Evolutionary conservation across 2,797 vertebrate genomes (phyloP).

Genomic region (Propithecus perrieri): DNA sequence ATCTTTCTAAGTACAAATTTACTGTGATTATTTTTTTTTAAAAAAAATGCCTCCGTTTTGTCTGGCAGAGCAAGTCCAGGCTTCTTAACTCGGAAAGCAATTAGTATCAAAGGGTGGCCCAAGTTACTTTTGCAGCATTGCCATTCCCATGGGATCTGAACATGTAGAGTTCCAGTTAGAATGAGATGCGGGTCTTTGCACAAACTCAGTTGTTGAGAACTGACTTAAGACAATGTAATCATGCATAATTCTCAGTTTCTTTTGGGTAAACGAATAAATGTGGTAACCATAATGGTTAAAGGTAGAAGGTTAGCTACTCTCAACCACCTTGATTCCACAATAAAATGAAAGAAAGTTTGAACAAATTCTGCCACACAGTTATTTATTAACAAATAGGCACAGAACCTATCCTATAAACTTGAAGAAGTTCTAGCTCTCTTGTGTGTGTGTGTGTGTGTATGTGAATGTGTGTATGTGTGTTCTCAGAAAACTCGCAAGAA

Average conservation of each 20-base stretch:
- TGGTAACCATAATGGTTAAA: neutral
- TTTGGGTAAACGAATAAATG: neutral
- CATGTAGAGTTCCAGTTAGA: neutral
- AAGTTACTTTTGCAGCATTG: neutral
- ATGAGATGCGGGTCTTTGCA: neutral
- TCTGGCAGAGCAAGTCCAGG: neutral
- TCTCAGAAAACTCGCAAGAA: neutral
- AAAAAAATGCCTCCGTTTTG: neutral
- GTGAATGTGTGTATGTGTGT: neutral
- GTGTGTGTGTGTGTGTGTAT: neutral
- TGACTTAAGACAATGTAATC: neutral
- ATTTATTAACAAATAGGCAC: neutral
- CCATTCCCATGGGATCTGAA: neutral
- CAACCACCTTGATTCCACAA: neutral
- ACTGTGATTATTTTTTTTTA: neutral
- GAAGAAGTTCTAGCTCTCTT: neutral
- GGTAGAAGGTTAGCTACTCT: neutral
- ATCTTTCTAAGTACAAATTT: neutral
- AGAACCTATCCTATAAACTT: neutral
- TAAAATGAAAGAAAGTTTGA: constrained; percentile 4
- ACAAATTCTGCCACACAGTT: neutral
- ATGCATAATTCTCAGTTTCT: neutral
- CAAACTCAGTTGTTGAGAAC: neutral
- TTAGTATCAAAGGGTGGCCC: neutral
- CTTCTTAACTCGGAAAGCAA: constrained; percentile 35